Evolutionary conservation across 2,888 invertebrate species (phyloP).

Genomic region (Patella ulyssiponensis): DNA sequence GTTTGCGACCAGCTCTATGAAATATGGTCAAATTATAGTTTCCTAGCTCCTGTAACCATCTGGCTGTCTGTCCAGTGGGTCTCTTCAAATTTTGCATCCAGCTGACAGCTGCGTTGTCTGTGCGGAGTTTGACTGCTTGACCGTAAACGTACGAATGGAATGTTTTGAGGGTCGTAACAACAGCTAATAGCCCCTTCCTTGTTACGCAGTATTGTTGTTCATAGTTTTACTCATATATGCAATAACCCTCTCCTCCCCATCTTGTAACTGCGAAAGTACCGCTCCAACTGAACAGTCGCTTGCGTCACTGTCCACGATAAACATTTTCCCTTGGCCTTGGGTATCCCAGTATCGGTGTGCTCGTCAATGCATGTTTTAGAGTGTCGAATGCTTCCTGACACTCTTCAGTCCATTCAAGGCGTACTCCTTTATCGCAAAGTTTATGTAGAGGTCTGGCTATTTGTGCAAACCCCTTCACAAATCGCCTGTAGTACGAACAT

Average conservation of each 20-base stretch:
- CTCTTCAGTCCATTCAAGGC: constrained; percentile 29
- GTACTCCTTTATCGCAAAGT: constrained; percentile 22
- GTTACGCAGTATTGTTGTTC: background rate
- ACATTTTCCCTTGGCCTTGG: background rate
- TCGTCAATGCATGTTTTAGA: constrained; percentile 26
- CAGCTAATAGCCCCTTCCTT: background rate
- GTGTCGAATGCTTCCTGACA: constrained; percentile 20
- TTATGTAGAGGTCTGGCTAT: constrained; percentile 17
- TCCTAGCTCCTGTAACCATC: background rate
- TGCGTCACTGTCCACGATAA: constrained; percentile 15
- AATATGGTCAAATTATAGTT: background rate
- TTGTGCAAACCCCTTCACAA: constrained; percentile 11
- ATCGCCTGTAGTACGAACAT: constrained; percentile 14
- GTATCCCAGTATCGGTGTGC: constrained; percentile 1
- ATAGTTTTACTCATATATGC: too few species aligned
- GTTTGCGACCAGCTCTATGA: background rate
- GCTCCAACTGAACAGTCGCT: constrained; percentile 11
- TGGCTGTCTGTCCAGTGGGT: background rate
- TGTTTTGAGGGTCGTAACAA: background rate
- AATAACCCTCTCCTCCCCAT: background rate
- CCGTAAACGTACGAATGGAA: background rate
- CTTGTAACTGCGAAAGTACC: constrained; percentile 12
- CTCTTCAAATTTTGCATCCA: background rate
- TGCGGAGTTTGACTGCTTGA: background rate
- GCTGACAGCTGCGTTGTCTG: background rate